Evolutionary conservation across 2,113 vertebrate species (phyloP).

Genomic region (Psilopogon haemacephalus): DNA sequence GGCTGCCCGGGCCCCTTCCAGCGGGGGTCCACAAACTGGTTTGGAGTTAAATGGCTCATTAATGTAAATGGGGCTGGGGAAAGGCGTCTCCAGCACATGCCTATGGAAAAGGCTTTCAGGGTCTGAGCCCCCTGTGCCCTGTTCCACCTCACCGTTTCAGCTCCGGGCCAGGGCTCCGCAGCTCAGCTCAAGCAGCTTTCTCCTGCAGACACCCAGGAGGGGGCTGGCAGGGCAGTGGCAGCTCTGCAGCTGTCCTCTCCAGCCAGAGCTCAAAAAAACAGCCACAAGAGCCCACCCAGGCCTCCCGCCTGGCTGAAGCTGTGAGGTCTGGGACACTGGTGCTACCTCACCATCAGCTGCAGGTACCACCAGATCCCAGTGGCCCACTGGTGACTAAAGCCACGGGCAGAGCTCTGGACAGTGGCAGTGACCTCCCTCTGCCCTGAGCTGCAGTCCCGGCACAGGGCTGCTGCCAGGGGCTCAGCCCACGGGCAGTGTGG

Average conservation of each 20-base stretch:
- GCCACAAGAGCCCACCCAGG: background rate
- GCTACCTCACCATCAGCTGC: background rate
- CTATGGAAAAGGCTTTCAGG: background rate
- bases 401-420: accelerated
- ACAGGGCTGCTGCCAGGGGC: background rate
- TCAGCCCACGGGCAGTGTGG: accelerated
- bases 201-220: background rate
- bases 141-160: background rate
- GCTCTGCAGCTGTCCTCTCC: background rate
- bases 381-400: background rate
- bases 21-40: constrained; percentile 29
- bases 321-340: accelerated
- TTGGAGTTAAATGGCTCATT: constrained; percentile 31
- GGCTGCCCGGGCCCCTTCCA: background rate
- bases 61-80: constrained; percentile 25
- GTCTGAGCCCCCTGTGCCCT: background rate
- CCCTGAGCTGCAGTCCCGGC: background rate
- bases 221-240: background rate
- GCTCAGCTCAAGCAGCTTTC: background rate
- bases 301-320: accelerated
- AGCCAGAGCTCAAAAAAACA: accelerated
- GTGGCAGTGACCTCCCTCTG: background rate
- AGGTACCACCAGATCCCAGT: background rate
- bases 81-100: constrained; percentile 25
- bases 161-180: background rate